Percentiles rank a stretch among this genome's conserved stretches.
These are phyloP conservation scores for Caiman crocodilus DNA, from an alignment of 2,797 vertebrate genomes.

Conservation along the genomic window DNA sequence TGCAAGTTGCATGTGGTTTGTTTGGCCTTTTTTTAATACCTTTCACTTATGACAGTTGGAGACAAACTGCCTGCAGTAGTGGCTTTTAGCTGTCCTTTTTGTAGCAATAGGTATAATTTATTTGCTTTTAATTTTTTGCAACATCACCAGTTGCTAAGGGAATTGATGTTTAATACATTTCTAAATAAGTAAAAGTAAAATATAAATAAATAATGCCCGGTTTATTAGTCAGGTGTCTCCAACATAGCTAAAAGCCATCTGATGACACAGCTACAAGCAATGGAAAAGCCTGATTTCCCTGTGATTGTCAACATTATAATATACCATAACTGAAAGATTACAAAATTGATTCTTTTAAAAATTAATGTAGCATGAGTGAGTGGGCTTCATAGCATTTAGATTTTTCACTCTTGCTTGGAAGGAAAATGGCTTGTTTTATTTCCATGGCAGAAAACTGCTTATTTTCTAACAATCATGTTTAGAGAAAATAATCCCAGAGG, in stretches of 20 bases:
- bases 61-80: neutral
- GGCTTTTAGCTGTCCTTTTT: neutral
- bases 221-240: slow-evolving; percentile 72
- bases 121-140: slow-evolving; percentile 47
- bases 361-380: slow-evolving; percentile 66
- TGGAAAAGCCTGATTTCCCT: slow-evolving; percentile 33
- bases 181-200: slow-evolving; percentile 62
- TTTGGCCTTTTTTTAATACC: neutral
- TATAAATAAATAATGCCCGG: slow-evolving; percentile 73
- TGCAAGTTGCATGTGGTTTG: neutral
- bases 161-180: slow-evolving; percentile 57
- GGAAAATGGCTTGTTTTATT: slow-evolving; percentile 56
- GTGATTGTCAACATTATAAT: slow-evolving; percentile 68
- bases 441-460: slow-evolving; percentile 57
- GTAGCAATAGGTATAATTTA: slow-evolving; percentile 13
- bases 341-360: slow-evolving; percentile 77
- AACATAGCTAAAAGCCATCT: slow-evolving; percentile 43
- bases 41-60: neutral
- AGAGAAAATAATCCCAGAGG: slow-evolving; percentile 57
- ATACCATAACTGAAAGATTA: slow-evolving; percentile 74
- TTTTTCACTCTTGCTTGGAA: slow-evolving; percentile 57
- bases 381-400: slow-evolving; percentile 35
- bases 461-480: slow-evolving; percentile 58
- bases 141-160: slow-evolving; percentile 27
- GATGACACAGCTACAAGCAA: slow-evolving; percentile 36